Evolutionary conservation across 2,113 vertebrate genomes (phyloP), one percentile per base, ranked within the genome.

Genomic region (Vanacampus margaritifer): DNA sequence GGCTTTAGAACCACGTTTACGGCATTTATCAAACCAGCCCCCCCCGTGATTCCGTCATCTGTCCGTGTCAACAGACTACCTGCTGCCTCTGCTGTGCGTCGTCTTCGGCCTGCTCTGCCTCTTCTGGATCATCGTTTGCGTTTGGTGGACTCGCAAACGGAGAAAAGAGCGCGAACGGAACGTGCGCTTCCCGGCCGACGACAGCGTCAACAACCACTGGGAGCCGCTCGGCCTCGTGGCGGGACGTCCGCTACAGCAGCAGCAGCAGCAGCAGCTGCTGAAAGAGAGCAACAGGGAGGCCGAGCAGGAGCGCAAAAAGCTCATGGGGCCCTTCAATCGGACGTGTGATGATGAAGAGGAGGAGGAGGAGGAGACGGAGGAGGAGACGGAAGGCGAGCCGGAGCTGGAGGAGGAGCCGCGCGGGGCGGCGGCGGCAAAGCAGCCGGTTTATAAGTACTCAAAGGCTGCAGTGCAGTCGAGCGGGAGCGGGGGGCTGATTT

Each of bases 111-210:
- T 94, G 79, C 93, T 99, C 23, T 98, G 95, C 88, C 86, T 95
- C 75, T 91, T 93, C 65, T 98, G 96, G 21, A 91, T 95, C 74
- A 93, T 91, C 21, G 87, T 98, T 37, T 98, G 95, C 0, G 92
- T 96, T 59, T 98, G 96, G 97, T 98, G 96, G 96, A 98, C 93
- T 0, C 93, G 95, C 64, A 98, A 98, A 68, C 92, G 97, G 50
- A 94, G 95, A 94, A 99, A 99, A 97, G 96, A 94, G 79, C 89
- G 96, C 0, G 95, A 99, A 87, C 91, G 95, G 89, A 88, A 89
- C 64, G 8, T 67, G 0, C 91, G 84, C 35, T 87, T 90, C 21
- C 82, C 92, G 0, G 75, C 83, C 23, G 94, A 94, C 26, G 93
- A 95, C 57, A 92, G 85, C 65, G 82, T 94, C 78, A 99, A 98